These are phyloP conservation scores for Petroica traversi DNA, from an alignment of 2,113 vertebrate species.

Conservation along the genomic window DNA sequence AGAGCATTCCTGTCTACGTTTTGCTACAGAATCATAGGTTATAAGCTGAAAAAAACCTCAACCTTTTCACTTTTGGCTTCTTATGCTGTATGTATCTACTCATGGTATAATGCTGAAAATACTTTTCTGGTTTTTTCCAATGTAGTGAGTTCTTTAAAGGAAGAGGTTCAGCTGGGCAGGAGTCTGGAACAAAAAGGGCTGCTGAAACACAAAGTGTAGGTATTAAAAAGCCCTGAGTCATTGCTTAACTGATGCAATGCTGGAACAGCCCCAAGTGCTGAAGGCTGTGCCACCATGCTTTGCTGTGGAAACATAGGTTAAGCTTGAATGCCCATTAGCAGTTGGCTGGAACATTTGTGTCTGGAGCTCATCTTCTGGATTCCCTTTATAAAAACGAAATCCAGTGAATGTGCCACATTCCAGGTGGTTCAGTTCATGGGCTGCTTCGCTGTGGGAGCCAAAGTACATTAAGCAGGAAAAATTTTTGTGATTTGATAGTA, in stretches of 20 bases:
- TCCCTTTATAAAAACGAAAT: background rate
- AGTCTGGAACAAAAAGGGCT: background rate
- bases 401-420: too few species aligned
- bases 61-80: background rate
- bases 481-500: too few species aligned
- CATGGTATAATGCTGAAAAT: background rate
- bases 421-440: too few species aligned
- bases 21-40: background rate
- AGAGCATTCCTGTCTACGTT: background rate
- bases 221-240: background rate
- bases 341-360: background rate
- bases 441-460: too few species aligned
- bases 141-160: background rate
- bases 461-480: too few species aligned
- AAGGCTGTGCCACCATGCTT: background rate
- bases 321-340: background rate
- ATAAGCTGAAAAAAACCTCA: background rate
- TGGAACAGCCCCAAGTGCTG: background rate
- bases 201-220: constrained; percentile 14
- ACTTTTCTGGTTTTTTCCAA: background rate
- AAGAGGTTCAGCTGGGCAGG: background rate
- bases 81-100: background rate
- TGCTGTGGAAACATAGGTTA: background rate
- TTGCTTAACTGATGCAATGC: background rate
- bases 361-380: background rate